These are phyloP conservation scores for Platysteira castanea DNA, from an alignment of 2,113 vertebrate species.

Conservation along the genomic window DNA sequence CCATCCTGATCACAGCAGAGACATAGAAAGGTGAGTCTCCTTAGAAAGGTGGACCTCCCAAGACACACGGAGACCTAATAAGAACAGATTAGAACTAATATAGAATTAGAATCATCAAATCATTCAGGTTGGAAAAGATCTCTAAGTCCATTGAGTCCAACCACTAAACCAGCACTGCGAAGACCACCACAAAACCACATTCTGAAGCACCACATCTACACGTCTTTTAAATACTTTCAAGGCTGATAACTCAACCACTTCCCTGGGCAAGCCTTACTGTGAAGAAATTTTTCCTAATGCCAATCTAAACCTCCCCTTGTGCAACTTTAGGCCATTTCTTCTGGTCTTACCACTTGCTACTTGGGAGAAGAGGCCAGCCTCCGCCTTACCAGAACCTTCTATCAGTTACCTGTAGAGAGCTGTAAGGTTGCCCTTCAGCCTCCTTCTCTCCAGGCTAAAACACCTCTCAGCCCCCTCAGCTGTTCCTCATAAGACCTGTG, in stretches of 20 bases:
- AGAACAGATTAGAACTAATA: not conserved
- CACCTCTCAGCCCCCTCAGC: not conserved
- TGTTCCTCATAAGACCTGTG: not conserved
- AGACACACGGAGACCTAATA: not conserved
- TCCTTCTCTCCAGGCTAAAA: not conserved
- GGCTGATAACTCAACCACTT: not conserved
- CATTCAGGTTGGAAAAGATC: not conserved
- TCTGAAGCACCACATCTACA: rapidly evolving
- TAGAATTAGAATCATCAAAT: not conserved
- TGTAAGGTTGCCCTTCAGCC: rapidly evolving
- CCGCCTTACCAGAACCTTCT: not conserved
- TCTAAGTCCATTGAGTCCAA: not conserved
- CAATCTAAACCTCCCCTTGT: not conserved
- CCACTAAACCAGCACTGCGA: not conserved
- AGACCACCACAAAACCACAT: not conserved
- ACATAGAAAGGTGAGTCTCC: not conserved
- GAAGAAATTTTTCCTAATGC: not conserved
- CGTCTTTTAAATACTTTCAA: rapidly evolving
- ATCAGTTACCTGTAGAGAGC: not conserved
- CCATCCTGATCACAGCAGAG: not conserved
- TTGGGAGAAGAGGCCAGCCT: not conserved
- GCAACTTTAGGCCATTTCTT: not conserved
- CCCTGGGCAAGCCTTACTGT: not conserved
- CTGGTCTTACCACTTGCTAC: not conserved
- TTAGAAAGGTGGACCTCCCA: not conserved